Base-by-base conservation (phyloP, 2,797 vertebrate genomes). In the Microchirus variegatus region DNA sequence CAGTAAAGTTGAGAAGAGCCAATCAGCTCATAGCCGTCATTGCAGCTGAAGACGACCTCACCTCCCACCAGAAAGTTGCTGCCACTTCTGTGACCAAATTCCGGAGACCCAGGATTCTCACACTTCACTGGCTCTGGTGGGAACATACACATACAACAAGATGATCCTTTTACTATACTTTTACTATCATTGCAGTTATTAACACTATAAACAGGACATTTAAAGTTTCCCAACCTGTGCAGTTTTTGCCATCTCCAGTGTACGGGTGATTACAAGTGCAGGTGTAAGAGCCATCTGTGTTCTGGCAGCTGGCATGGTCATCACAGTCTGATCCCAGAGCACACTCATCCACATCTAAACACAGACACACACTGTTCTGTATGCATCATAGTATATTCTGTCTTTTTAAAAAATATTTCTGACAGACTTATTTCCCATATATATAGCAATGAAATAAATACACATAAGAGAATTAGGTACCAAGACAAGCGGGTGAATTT, bases 241-340 rank as follows among this genome's bases (percentile, higher is more conserved):
- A 99, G 84, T 92, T 95, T 90, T 95, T 98, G n/a, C 97, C 97
- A 19, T 97, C 91, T 76, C 97, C 97, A 9, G 85, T 95, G 83
- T 96, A 96, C 0, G 96, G 97, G 41, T 89, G 90, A 52, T 91
- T 73, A 55, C 97, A 99, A 2, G 93, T 94, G 79, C 97, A 99
- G 75, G 91, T 71, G 75, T 99, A 96, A 22, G 97, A 98, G 43
- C 97, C 97, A 0, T 98, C 95, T 1, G 95, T 97, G 84, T 99
- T 99, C 58, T 93, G 91, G 86, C 97, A 99, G 59, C 91, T 96
- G 2, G 97, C 95, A 0, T 96, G 93, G 17, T 89, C 71, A 35
- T 95, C 90, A 0, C 97, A 99, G 60, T 98, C 96, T 0, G 97
- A 97, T 19, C 97, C 97, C 57, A 99, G 92, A 4, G 96, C 96